Conservation (phyloP, 2,888 invertebrate species). For the Apamea monoglypha region DNA sequence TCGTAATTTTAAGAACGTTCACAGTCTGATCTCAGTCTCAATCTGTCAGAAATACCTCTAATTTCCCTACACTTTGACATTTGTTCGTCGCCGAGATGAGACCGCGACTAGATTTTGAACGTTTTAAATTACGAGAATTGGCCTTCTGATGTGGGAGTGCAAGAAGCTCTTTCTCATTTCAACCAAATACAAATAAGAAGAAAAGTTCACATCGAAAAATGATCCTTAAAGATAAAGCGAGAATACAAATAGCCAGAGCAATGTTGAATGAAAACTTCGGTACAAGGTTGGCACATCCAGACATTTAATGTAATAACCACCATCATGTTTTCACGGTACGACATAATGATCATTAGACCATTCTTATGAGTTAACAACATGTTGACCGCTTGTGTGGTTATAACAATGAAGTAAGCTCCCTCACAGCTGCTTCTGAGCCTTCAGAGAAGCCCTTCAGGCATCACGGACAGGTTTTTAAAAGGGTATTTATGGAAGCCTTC, state of each 20-base stretch:
- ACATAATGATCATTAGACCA: slow-evolving; percentile 11
- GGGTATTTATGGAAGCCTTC: neutral
- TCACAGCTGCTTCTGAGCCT: slow-evolving; percentile 21
- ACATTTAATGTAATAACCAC: slow-evolving; percentile 6
- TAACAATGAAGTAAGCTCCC: neutral
- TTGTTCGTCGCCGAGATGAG: too few relatives aligned
- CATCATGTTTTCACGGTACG: neutral
- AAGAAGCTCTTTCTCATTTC: neutral
- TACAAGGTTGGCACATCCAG: neutral
- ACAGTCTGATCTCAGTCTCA: too few relatives aligned
- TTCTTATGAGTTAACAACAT: slow-evolving; percentile 8
- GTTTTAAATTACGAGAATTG: too few relatives aligned
- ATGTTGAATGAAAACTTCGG: neutral
- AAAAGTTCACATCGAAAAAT: neutral
- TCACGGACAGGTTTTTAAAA: slow-evolving; percentile 18
- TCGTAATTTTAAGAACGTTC: too few relatives aligned
- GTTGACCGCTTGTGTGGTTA: neutral
- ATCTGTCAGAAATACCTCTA: too few relatives aligned
- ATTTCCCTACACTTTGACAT: too few relatives aligned
- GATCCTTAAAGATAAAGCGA: neutral
- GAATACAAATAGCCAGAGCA: neutral
- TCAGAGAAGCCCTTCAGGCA: slow-evolving; percentile 9
- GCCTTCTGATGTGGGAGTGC: too few relatives aligned
- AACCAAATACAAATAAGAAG: neutral
- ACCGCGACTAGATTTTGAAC: too few relatives aligned